A percentile compares a stretch with the other conserved stretches of the same genome.
phyloP scores from a whole-genome alignment of 92 coral and sea anemone species.

The Montipora capitata region DNA sequence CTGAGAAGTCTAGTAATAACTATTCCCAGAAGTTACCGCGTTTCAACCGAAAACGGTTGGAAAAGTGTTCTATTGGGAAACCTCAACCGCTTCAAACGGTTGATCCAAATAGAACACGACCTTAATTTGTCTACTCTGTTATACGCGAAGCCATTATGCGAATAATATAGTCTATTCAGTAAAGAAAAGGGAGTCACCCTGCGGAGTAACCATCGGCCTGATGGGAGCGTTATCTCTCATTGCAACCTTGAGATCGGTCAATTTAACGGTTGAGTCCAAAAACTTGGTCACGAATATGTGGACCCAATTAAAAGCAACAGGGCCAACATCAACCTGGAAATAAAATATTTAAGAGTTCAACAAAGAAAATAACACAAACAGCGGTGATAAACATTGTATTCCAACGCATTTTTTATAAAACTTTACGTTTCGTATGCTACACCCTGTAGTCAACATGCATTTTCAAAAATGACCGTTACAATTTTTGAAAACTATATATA shows the following conservation, averaged over 20 bases:
- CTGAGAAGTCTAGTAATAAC: no score
- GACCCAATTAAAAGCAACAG: constrained; percentile 54
- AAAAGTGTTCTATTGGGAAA: no score
- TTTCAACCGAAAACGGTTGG: no score
- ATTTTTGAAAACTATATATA: no score
- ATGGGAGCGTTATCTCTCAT: constrained; percentile 71
- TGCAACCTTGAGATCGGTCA: constrained; percentile 70
- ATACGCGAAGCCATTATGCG: neutral
- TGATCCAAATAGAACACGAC: no score
- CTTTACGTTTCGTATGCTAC: no score
- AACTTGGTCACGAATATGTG: constrained; percentile 77
- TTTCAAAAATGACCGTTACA: no score
- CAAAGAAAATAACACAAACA: neutral
- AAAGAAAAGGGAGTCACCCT: neutral
- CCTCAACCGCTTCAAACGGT: no score
- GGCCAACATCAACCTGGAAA: constrained; percentile 82
- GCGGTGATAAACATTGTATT: no score
- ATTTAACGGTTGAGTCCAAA: constrained; percentile 69
- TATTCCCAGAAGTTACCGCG: no score
- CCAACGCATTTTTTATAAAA: no score
- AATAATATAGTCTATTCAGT: neutral
- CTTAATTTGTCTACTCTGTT: neutral
- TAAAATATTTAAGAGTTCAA: neutral
- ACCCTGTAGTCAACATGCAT: no score
- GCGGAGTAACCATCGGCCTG: constrained; percentile 12